Base-by-base conservation (phyloP, 2,113 vertebrate species). In the Heliornis fulica region DNA sequence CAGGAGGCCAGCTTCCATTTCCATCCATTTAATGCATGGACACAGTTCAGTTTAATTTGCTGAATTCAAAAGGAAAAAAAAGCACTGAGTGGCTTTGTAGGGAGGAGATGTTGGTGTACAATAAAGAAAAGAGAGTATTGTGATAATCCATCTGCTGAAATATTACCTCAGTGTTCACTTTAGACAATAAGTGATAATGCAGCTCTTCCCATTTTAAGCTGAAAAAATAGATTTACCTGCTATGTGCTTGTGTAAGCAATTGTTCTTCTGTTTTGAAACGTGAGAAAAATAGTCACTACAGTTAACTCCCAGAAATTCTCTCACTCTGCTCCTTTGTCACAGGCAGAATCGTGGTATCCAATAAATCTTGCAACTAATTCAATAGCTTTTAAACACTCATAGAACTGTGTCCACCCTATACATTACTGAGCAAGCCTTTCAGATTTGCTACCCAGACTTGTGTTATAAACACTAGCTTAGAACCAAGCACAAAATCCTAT, bases 21-120 rank as follows among this genome's bases (percentile, higher is more conserved):
- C 97, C 94, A 95, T 97, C 74, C 92, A 76, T 97, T 98, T 97
- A 98, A 97, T 97, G 83, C 94, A 91, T 86, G 91, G 93, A 97
- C 96, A 97, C 96, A 96, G 89, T 97, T 97, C 90, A 97, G 80
- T 96, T 97, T 98, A 96, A 98, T 98, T 97, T 97, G 94, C 91
- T 98, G 93, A 96, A 97, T 97, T 96, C 96, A 93, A 92, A 97
- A 36, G 20, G 3, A 26, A 94, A 93, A 94, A 77, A 83, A 69
- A 46, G 13, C 75, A 94, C 83, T 8, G 21, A 94, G 54, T 94
- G 38, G 21, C 41, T 88, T 96, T 81, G 61, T 34, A 26, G 21
- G 28, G 41, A 36, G 10, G 14, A 93, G 46, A 88, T 92, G 41
- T 81, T 94, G 25, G 60, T 80, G 38, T 88, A 31, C 93, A 95